Evolutionary conservation across 2,113 vertebrate species (phyloP).

Genomic region (Phyllopteryx taeniolatus): DNA sequence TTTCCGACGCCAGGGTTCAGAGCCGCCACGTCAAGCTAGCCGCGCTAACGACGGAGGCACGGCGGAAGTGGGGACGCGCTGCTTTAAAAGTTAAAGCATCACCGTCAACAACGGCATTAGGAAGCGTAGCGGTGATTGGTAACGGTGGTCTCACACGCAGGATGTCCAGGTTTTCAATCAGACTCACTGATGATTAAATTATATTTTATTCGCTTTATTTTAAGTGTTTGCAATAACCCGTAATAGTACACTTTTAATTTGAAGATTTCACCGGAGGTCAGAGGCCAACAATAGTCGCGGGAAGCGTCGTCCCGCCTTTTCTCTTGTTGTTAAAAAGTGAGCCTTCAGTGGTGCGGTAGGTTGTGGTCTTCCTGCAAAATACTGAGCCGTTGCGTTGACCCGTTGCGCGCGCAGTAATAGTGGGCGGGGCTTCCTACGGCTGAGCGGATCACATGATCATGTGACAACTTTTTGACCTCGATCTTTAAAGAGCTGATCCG

Average conservation of each 20-base stretch:
- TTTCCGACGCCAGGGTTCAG: constrained; percentile 21
- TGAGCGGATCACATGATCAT: background rate
- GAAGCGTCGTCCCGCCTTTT: background rate
- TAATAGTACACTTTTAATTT: background rate
- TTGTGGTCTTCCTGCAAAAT: background rate
- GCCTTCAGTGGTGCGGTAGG: too few relatives aligned
- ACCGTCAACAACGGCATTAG: background rate
- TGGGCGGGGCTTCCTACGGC: background rate
- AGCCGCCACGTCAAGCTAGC: constrained; percentile 41
- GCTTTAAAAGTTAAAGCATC: constrained; percentile 31
- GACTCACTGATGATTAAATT: background rate
- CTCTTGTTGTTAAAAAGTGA: background rate
- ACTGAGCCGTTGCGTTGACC: background rate
- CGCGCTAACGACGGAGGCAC: constrained; percentile 6
- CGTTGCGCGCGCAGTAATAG: background rate
- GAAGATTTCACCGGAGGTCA: background rate
- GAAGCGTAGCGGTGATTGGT: background rate
- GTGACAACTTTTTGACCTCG: background rate
- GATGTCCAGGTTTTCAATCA: background rate
- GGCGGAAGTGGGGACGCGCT: constrained; percentile 14
- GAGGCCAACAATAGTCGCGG: background rate
- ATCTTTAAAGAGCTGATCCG: background rate
- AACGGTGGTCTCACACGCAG: background rate
- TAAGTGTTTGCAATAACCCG: background rate
- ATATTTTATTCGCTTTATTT: background rate